Conservation (phyloP, 2,797 vertebrate genomes). For the Notolabrus celidotus region DNA sequence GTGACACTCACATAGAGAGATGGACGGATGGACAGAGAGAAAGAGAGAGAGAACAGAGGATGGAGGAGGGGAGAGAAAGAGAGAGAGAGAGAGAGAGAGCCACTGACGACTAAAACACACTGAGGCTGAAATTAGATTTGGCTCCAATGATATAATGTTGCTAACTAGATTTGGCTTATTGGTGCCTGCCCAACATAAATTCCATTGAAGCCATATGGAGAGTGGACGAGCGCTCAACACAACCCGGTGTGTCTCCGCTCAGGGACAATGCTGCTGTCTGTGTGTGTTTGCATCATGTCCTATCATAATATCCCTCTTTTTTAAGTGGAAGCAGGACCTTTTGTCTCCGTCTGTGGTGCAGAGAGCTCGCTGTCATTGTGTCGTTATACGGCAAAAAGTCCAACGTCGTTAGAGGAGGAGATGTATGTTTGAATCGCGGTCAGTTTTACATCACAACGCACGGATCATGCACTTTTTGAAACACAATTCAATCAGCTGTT, state of each 20-base stretch:
- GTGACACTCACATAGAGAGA: conserved; percentile 79
- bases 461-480: too few species aligned
- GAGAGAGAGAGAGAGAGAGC: conserved; percentile 28
- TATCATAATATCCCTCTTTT: conserved; percentile 20
- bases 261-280: conserved; percentile 46
- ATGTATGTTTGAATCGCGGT: background rate
- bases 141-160: conserved; percentile 81
- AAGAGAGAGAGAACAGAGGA: conserved; percentile 41
- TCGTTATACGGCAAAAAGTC: background rate
- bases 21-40: conserved; percentile 63
- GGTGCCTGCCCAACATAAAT: conserved; percentile 86
- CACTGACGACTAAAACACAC: conserved; percentile 78
- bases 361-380: background rate
- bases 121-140: conserved; percentile 83
- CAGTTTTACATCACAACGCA: background rate
- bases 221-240: conserved; percentile 50
- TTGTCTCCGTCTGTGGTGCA: conserved; percentile 14
- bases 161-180: conserved; percentile 85
- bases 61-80: conserved; percentile 5
- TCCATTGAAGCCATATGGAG: conserved; percentile 83
- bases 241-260: conserved; percentile 46
- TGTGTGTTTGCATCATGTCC: conserved; percentile 26
- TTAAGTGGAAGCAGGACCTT: background rate
- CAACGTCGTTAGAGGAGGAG: background rate
- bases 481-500: too few species aligned